Percentiles rank a stretch among this genome's conserved stretches.
phyloP scores from a whole-genome alignment of 2,113 vertebrate genomes.

The Lampris incognitus region DNA sequence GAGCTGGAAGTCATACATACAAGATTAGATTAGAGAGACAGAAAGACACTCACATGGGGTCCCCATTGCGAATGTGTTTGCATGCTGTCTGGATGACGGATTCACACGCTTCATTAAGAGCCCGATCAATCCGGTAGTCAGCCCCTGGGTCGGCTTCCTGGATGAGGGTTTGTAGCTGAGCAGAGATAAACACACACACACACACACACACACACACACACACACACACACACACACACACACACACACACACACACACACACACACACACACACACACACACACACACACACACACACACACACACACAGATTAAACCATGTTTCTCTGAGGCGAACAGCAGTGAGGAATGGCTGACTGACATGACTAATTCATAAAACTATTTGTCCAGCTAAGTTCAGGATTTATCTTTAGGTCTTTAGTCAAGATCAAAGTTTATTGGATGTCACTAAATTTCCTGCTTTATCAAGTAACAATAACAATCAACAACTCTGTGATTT shows the following conservation, averaged over 20 bases:
- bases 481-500: too few relatives aligned
- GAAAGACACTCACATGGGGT: conserved; percentile 91
- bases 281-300: conserved; percentile 9
- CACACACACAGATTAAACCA: neutral
- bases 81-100: conserved; percentile 98
- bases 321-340: too few relatives aligned
- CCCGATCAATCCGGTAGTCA: conserved; percentile 95
- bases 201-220: neutral
- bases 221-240: neutral
- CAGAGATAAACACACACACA: neutral
- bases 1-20: too few relatives aligned
- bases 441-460: too few relatives aligned
- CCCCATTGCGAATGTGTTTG: conserved; percentile 95
- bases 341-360: too few relatives aligned
- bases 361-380: too few relatives aligned
- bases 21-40: too few relatives aligned
- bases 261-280: neutral
- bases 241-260: conserved; percentile 10
- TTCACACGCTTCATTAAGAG: conserved; percentile 96
- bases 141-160: conserved; percentile 95
- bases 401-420: too few relatives aligned
- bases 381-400: too few relatives aligned
- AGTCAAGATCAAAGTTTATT: too few relatives aligned
- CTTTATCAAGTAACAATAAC: too few relatives aligned
- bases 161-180: conserved; percentile 93